phyloP scores from a whole-genome alignment of 2,888 invertebrate species.

The Opisthograptis luteolata region DNA sequence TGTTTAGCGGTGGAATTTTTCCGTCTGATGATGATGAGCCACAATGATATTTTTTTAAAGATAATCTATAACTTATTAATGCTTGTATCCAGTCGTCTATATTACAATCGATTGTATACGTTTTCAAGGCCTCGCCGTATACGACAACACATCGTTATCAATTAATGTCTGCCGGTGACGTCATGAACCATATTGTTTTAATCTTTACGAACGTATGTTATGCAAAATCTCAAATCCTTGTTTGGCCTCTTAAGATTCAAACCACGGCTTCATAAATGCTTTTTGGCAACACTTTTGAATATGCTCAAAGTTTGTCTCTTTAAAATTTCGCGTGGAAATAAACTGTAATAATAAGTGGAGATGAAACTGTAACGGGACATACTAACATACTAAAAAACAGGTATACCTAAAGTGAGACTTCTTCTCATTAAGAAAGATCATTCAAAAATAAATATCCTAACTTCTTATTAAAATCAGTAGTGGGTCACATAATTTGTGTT shows the following conservation, averaged over 20 bases:
- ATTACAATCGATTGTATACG: slow-evolving; percentile 18
- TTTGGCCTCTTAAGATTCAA: slow-evolving; percentile 28
- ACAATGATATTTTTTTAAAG: no score
- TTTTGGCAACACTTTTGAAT: slow-evolving; percentile 22
- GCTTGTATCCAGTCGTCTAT: slow-evolving; percentile 1
- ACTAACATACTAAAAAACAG: no score
- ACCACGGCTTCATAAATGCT: slow-evolving; percentile 24
- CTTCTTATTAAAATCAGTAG: not conserved
- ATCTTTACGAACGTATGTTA: slow-evolving; percentile 28
- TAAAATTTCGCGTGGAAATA: slow-evolving; percentile 1
- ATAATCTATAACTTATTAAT: not conserved
- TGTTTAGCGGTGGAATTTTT: no score
- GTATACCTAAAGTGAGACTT: no score
- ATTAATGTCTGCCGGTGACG: slow-evolving; percentile 17
- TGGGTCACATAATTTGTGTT: no score
- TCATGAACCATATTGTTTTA: slow-evolving; percentile 24
- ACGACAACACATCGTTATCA: slow-evolving; percentile 10
- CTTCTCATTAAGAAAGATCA: no score
- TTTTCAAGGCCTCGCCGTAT: slow-evolving; percentile 20
- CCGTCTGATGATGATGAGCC: no score
- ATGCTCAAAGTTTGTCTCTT: slow-evolving; percentile 6
- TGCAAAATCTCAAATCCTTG: slow-evolving; percentile 21
- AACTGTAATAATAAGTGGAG: no score
- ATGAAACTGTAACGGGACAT: no score
- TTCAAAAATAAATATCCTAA: no score